A percentile compares a stretch with the other conserved stretches of the same genome.
These are phyloP conservation scores for Netelia fuscicornis DNA, from an alignment of 2,888 invertebrate genomes.

Conservation along the genomic window DNA sequence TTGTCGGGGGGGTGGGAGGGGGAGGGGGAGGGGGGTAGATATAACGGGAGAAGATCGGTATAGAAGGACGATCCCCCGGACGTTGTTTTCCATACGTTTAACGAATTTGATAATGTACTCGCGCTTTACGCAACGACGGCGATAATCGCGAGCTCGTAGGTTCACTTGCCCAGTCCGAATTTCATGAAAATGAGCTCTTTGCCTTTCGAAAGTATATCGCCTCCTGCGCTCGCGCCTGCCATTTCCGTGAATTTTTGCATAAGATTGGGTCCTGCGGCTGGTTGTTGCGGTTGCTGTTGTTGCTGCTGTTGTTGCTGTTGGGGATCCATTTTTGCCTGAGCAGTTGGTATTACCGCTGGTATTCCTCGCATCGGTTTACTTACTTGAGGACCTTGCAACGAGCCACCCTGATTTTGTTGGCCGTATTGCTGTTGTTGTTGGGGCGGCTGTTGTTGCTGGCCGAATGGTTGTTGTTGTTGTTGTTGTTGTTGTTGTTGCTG, in stretches of 20 bases:
- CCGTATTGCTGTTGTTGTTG: slow-evolving; percentile 82
- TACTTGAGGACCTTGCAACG: slow-evolving; percentile 78
- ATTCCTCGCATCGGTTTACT: slow-evolving; percentile 85
- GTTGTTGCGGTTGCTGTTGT: slow-evolving; percentile 84
- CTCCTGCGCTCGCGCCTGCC: slow-evolving; percentile 91
- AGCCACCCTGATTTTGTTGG: slow-evolving; percentile 77
- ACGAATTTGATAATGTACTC: neutral
- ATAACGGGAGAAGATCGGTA: neutral
- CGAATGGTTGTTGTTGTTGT: slow-evolving; percentile 73
- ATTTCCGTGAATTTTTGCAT: slow-evolving; percentile 96
- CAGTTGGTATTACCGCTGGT: slow-evolving; percentile 85
- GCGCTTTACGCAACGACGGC: slow-evolving; percentile 44
- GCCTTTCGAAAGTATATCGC: slow-evolving; percentile 96
- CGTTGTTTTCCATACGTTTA: neutral
- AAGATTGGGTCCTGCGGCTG: slow-evolving; percentile 89
- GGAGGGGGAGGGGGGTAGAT: too few species aligned
- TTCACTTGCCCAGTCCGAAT: slow-evolving; percentile 91
- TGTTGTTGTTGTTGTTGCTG: slow-evolving; percentile 81
- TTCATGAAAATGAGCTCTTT: slow-evolving; percentile 98
- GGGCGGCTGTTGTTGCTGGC: slow-evolving; percentile 77
- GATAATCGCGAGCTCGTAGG: slow-evolving; percentile 30
- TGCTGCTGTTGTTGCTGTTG: slow-evolving; percentile 82
- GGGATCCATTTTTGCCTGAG: slow-evolving; percentile 81
- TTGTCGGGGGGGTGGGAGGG: too few species aligned
- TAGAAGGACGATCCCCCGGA: neutral